These are phyloP conservation scores for Diloba caeruleocephala DNA, from an alignment of 2,888 invertebrate genomes.

Conservation along the genomic window DNA sequence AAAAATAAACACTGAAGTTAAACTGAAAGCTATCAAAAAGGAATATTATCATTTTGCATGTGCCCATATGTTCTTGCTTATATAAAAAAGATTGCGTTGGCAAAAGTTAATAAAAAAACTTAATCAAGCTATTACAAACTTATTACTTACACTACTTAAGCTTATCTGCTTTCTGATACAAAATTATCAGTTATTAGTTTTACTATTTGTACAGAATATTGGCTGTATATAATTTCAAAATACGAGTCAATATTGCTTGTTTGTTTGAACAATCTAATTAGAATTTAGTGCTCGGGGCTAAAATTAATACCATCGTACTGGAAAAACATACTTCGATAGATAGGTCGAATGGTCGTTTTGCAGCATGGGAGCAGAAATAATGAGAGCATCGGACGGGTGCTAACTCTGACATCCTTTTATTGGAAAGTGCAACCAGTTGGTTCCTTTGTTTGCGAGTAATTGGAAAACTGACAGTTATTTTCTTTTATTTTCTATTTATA, in stretches of 20 bases:
- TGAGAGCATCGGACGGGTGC: slow-evolving; percentile 18
- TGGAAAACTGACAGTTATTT: slow-evolving; percentile 50
- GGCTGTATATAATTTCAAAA: background rate
- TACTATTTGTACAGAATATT: background rate
- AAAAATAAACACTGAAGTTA: no score
- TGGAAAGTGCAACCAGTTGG: slow-evolving; percentile 48
- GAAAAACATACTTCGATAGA: slow-evolving; percentile 1
- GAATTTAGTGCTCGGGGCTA: background rate
- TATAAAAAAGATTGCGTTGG: no score
- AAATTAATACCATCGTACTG: slow-evolving; percentile 4
- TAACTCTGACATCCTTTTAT: slow-evolving; percentile 32
- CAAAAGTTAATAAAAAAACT: no score
- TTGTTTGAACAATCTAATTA: slow-evolving; percentile 16
- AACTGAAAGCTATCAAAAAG: no score
- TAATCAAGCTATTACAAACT: background rate
- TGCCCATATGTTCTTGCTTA: no score
- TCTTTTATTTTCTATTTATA: slow-evolving; percentile 24
- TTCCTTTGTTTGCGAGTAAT: slow-evolving; percentile 49
- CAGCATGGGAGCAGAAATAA: slow-evolving; percentile 34
- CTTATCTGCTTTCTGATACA: background rate
- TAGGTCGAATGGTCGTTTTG: background rate
- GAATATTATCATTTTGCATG: no score
- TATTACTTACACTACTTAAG: background rate
- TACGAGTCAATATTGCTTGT: slow-evolving; percentile 6
- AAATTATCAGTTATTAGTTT: background rate